A percentile compares a stretch with the other conserved stretches of the same genome.
These are phyloP conservation scores for Brachionus rotundiformis DNA, from an alignment of 1,140 invertebrate genomes.

Conservation along the genomic window DNA sequence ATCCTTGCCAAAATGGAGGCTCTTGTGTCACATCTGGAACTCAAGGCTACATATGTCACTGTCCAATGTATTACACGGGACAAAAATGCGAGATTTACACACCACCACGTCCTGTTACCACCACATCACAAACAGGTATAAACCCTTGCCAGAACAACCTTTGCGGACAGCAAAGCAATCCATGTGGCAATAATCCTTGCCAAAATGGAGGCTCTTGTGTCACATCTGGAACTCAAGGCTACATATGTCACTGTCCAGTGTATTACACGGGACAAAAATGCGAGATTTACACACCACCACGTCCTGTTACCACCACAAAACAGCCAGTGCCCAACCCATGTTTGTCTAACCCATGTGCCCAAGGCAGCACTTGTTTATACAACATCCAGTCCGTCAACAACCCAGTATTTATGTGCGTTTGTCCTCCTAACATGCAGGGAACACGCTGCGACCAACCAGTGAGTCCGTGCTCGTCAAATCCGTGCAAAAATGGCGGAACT, in stretches of 20 bases:
- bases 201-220: constrained; percentile 95
- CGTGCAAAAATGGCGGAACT: constrained; percentile 44
- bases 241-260: constrained; percentile 67
- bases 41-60: constrained; percentile 68
- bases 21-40: constrained; percentile 79
- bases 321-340: constrained; percentile 54
- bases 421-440: constrained; percentile 1
- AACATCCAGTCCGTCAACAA: constrained; percentile 35
- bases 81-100: constrained; percentile 68
- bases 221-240: constrained; percentile 68
- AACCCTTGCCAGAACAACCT: too few relatives aligned
- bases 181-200: constrained; percentile 68
- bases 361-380: constrained; percentile 85
- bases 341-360: constrained; percentile 74
- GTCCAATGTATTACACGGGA: constrained; percentile 71
- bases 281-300: constrained; percentile 61
- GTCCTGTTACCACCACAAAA: background rate
- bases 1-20: constrained; percentile 89
- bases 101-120: background rate
- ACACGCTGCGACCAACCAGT: constrained; percentile 33
- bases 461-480: background rate
- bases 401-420: constrained; percentile 37
- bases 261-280: constrained; percentile 74
- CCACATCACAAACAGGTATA: too few relatives aligned
- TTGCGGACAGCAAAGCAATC: constrained; percentile 65